These are phyloP conservation scores for Calidris pygmaea DNA, from an alignment of 2,113 vertebrate species.

Conservation along the genomic window DNA sequence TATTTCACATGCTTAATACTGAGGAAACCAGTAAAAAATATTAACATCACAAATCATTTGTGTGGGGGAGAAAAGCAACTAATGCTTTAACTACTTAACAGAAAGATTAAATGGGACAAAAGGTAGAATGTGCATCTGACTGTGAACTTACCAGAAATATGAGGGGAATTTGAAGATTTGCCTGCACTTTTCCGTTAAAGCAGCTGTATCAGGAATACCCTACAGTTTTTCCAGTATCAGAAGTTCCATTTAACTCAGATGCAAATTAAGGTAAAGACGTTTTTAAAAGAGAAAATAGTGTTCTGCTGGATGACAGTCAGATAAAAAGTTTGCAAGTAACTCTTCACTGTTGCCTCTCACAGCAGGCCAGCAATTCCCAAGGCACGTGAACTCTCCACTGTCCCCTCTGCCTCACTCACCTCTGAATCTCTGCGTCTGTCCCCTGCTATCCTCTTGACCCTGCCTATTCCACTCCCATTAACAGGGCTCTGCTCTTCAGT, in stretches of 20 bases:
- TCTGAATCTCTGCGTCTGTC: not conserved
- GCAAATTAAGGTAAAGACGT: not conserved
- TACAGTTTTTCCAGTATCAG: not conserved
- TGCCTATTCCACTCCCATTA: not conserved
- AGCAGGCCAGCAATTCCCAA: not conserved
- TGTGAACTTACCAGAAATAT: not conserved
- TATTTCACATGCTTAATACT: not conserved
- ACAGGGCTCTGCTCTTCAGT: rapidly evolving
- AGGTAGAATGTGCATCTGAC: not conserved
- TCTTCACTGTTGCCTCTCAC: not conserved
- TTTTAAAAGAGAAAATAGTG: not conserved
- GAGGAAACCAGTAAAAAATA: not conserved
- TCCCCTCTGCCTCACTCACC: not conserved
- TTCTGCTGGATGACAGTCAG: not conserved
- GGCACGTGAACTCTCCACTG: not conserved
- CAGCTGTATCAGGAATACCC: not conserved
- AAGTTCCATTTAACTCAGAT: not conserved
- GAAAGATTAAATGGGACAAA: not conserved
- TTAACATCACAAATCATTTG: not conserved
- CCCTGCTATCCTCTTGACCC: not conserved
- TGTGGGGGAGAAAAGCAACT: not conserved
- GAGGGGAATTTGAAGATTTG: not conserved
- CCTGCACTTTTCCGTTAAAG: not conserved
- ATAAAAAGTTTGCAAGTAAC: not conserved
- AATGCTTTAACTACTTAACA: not conserved